Base-by-base conservation (phyloP, 2,113 vertebrate species). In the Scophthalmus maximus region DNA sequence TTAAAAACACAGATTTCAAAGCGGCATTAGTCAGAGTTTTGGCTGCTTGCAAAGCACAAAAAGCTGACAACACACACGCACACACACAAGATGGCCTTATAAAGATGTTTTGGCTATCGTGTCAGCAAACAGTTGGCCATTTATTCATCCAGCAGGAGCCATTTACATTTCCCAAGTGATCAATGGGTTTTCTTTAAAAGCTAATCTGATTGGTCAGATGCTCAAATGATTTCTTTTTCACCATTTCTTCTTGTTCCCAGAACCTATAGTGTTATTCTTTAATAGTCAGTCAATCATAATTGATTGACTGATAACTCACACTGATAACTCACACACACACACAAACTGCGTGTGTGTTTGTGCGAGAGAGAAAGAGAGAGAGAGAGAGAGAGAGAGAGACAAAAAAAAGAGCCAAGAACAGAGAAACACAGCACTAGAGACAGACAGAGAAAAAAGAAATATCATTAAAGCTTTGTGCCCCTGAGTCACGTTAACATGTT, bases 401-500 rank as follows among this genome's bases (percentile, higher is more conserved):
- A 1, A 46, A 57, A 1, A 1, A 52, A 12, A 56, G 42, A 46
- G 15, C 1, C 8, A n/a, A 34, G 30, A 59, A 52, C 36, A 71
- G 26, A 59, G 2, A 55, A n/a, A 29, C 12, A 32, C 6, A 40
- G 18, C 0, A 2, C 15, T 12, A 9, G 17, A 57, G 67, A 51
- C 20, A n/a, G 55, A 68, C 0, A 0, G 15, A 68, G 25, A 78
- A 32, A 14, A 2, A 72, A 64, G 47, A 74, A 63, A 40, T 11
- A 80, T 72, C 18, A 58, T 67, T 68, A 57, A 32, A 82, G 49
- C 20, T 58, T 30, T 56, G 61, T 29, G 78, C 47, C 65, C 75
- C 49, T 8, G 34, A 42, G 63, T 78, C 75, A 63, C 68, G 74
- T 70, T 49, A 72, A 67, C 56, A 78, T 81, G 71, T 82, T 86